These are phyloP conservation scores for Antedon mediterranea DNA, from an alignment of 53 echinoderm and acorn worm species.

Conservation along the genomic window DNA sequence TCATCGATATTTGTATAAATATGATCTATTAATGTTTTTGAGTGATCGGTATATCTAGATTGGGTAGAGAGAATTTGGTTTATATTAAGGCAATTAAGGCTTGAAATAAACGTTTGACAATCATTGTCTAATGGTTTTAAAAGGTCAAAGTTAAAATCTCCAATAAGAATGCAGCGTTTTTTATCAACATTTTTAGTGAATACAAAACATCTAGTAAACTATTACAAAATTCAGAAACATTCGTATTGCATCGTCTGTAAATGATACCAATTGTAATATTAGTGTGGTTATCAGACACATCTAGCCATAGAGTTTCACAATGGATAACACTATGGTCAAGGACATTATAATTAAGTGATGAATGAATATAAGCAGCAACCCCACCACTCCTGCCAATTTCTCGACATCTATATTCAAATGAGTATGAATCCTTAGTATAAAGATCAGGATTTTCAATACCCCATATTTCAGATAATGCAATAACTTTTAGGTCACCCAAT, in stretches of 20 bases:
- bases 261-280: background rate
- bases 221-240: background rate
- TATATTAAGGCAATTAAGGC: background rate
- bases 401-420: background rate
- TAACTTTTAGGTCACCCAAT: background rate
- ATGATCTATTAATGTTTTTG: background rate
- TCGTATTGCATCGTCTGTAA: background rate
- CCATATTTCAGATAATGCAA: background rate
- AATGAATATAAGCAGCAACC: background rate
- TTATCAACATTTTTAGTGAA: background rate
- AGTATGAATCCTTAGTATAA: background rate
- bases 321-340: background rate
- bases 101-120: background rate
- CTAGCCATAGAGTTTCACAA: slow-evolving; percentile 3
- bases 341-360: background rate
- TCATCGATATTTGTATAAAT: background rate
- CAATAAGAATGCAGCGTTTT: background rate
- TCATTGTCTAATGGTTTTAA: background rate
- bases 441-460: background rate
- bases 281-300: background rate
- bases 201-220: background rate
- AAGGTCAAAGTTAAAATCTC: slow-evolving; percentile 1
- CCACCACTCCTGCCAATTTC: background rate
- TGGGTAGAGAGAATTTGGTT: background rate
- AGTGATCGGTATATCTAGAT: background rate